phyloP scores from a whole-genome alignment of 1,140 invertebrate genomes.

The Hestina assimilis region DNA sequence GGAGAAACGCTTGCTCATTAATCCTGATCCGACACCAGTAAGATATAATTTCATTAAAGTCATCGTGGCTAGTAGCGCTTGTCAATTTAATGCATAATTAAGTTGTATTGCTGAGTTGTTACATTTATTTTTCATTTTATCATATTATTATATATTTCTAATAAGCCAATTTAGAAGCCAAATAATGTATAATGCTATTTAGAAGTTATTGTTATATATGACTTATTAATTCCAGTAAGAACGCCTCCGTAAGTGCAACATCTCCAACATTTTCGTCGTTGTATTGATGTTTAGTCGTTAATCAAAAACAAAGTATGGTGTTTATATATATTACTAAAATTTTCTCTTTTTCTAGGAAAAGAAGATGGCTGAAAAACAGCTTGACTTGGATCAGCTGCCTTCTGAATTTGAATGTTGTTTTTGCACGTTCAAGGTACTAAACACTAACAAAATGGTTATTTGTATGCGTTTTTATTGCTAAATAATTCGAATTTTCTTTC shows the following conservation, averaged over 20 bases:
- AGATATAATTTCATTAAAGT: constrained; percentile 45
- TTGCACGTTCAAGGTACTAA: constrained; percentile 95
- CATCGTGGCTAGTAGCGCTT: constrained; percentile 35
- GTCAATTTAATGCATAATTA: constrained; percentile 9
- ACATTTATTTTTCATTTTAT: not conserved
- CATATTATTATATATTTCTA: no score
- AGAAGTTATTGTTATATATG: no score
- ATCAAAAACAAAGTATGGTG: not conserved
- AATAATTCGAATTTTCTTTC: constrained; percentile 13
- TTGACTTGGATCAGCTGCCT: constrained; percentile 83
- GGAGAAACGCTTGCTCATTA: constrained; percentile 77
- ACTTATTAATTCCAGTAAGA: no score
- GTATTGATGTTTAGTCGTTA: not conserved
- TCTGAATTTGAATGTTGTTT: constrained; percentile 97
- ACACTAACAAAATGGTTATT: constrained; percentile 43
- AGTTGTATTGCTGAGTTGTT: not conserved
- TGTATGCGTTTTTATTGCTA: constrained; percentile 18
- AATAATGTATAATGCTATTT: no score
- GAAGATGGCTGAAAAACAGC: constrained; percentile 81
- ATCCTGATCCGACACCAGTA: constrained; percentile 76
- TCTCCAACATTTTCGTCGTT: no score
- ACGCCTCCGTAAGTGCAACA: no score
- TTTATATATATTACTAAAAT: constrained; percentile 45
- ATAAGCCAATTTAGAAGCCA: no score
- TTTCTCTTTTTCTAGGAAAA: constrained; percentile 79